Conservation (phyloP, 2,797 vertebrate genomes). For the Urophycis tenuis region DNA sequence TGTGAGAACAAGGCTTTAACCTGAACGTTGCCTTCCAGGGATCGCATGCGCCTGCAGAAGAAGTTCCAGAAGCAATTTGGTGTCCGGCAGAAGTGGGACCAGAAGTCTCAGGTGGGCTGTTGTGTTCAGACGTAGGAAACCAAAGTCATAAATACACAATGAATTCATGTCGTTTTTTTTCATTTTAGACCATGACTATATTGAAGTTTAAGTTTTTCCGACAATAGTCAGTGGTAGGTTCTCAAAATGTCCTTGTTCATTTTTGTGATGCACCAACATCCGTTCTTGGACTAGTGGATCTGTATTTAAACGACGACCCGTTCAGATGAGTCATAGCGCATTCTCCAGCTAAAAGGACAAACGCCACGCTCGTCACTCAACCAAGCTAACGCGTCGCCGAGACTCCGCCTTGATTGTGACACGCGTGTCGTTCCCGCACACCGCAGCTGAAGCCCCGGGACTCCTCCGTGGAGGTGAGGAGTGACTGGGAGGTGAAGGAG, state of each 20-base stretch:
- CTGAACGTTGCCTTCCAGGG: constrained; percentile 65
- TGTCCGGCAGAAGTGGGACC: constrained; percentile 97
- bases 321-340: not conserved
- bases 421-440: not conserved
- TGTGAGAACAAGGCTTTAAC: not conserved
- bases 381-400: not conserved
- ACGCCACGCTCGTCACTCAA: not conserved
- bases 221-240: not conserved
- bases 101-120: constrained; percentile 87
- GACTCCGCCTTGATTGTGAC: not conserved
- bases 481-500: constrained; percentile 98
- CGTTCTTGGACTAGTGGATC: not conserved
- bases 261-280: not conserved
- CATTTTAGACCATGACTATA: not conserved
- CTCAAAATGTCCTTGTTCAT: not conserved
- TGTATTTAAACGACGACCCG: not conserved
- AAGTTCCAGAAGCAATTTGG: constrained; percentile 99
- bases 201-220: not conserved
- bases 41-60: constrained; percentile 94
- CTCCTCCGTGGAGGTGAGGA: constrained; percentile 95
- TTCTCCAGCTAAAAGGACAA: not conserved
- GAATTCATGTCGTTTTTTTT: not conserved
- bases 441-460: constrained; percentile 88
- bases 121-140: not conserved
- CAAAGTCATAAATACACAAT: not conserved